Base-by-base conservation (phyloP, 1,140 invertebrate genomes). In the Prorops nasuta region DNA sequence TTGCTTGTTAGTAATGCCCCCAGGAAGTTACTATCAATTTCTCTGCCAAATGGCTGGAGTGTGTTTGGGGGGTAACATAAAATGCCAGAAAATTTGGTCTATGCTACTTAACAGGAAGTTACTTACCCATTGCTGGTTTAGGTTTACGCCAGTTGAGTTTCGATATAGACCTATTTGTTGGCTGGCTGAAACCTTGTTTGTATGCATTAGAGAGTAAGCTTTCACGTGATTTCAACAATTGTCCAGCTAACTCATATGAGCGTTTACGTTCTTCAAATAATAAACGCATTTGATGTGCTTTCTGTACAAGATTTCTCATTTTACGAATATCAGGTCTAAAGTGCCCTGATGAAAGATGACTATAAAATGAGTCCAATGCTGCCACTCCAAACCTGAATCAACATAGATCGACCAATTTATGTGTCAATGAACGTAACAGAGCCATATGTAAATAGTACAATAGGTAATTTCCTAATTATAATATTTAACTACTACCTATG, bases 181-280 rank as follows among this genome's bases (percentile, higher is more conserved):
- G 76, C 75, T 78, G 71, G 66, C 69, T 73, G 24, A 76, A 77
- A 31, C 76, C 74, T 51, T 78, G 74, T 10, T 74, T 78, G 18
- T 78, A 78, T 0, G 84, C 80, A 58, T 80, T 79, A 41, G 81
- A 79, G 18, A 88, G 54, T 31, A 90, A 72, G 63, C 81, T 82
- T 58, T 87, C 82, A 51, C 89, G 77, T 1, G 87, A 87, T 18
- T 88, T 78, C 9, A 91, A 63, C 10, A 91, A 61, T 31, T 84
- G 77, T 50, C 75, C 71, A 37, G 83, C 80, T 15, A 84, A 56
- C 16, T 81, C 77, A 52, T 84, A 82, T 0, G 80, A 70, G 9
- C 79, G 74, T 57, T 81, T 82, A 8, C 76, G 70, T 54, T 80
- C 76, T 37, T 82, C 81, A 58, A 81, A 87, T 63, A 83, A 77